These are phyloP conservation scores for Dryococelus australis DNA, from an alignment of 2,888 invertebrate species.

Conservation along the genomic window DNA sequence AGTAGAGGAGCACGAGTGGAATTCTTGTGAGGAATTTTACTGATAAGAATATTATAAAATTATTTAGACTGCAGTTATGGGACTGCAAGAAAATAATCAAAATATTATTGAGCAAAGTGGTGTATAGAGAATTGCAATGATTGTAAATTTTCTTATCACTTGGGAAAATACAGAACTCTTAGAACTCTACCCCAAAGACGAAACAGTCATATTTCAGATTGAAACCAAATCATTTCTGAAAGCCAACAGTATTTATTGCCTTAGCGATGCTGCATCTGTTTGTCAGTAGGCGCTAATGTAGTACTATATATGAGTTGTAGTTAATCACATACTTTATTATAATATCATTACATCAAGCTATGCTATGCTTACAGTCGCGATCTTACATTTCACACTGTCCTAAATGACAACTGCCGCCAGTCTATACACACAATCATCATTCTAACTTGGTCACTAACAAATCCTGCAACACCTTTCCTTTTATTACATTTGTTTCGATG, in stretches of 20 bases:
- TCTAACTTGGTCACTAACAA: no score
- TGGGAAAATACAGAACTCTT: constrained; percentile 1
- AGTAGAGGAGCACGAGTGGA: not conserved
- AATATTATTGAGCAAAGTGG: constrained; percentile 17
- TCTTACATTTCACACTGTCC: no score
- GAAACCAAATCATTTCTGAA: constrained; percentile 11
- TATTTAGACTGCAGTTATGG: not conserved
- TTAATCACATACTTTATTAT: no score
- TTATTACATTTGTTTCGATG: no score
- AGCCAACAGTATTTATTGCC: not conserved
- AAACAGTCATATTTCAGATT: not conserved
- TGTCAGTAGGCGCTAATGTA: no score
- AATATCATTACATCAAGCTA: no score
- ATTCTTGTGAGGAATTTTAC: constrained; percentile 25
- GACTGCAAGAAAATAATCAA: constrained; percentile 17
- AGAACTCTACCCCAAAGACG: not conserved
- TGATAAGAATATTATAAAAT: constrained; percentile 25
- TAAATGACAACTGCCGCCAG: no score
- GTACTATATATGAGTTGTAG: no score
- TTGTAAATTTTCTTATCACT: constrained; percentile 18
- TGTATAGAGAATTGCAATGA: not conserved
- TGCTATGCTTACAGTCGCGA: no score
- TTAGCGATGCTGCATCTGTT: not conserved
- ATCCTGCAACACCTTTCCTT: no score
- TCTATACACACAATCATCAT: no score